A percentile compares a stretch with the other conserved stretches of the same genome.
phyloP scores from a whole-genome alignment of 1,140 invertebrate species.

The Anthonomus grandis region DNA sequence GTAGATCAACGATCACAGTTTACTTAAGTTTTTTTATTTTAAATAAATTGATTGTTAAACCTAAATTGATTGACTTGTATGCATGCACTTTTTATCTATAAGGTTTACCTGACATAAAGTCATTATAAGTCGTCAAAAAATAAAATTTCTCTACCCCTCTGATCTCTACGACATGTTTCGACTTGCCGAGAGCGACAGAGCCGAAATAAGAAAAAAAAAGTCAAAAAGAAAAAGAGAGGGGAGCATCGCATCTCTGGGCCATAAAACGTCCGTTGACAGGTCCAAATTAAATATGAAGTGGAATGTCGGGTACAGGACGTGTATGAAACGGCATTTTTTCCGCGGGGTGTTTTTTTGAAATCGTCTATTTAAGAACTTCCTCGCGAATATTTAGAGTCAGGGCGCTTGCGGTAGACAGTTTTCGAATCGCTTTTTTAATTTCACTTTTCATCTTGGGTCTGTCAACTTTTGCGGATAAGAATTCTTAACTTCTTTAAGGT shows the following conservation, averaged over 20 bases:
- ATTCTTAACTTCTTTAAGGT: background rate
- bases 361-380: no score
- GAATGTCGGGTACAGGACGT: conserved; percentile 33
- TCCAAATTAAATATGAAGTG: conserved; percentile 45
- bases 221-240: conserved; percentile 5
- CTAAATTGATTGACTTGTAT: no score
- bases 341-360: background rate
- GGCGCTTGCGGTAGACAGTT: background rate
- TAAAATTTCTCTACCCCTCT: no score
- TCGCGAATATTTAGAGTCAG: no score
- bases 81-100: no score
- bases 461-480: background rate
- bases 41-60: no score
- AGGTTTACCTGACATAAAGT: no score
- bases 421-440: background rate
- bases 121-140: no score
- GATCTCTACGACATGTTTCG: no score
- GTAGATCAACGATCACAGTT: background rate
- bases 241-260: conserved; percentile 31
- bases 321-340: background rate
- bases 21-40: no score
- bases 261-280: conserved; percentile 43
- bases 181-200: conserved; percentile 37
- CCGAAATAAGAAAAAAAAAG: conserved; percentile 35
- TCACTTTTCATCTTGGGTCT: background rate